These are phyloP conservation scores for Silvanus unidentatus DNA, from an alignment of 2,888 invertebrate species.

Conservation along the genomic window DNA sequence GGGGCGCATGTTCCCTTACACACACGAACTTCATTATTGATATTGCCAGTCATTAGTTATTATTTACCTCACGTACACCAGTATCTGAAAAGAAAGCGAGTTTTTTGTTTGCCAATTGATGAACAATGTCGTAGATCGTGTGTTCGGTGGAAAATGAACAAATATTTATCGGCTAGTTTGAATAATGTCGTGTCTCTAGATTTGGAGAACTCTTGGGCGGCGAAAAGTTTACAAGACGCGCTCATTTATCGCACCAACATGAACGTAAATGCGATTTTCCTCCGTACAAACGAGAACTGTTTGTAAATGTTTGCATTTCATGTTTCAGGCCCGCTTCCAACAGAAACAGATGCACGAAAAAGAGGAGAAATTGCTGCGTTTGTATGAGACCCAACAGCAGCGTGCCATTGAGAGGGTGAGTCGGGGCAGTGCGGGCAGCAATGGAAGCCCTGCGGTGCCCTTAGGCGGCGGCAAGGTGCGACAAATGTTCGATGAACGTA, in stretches of 20 bases:
- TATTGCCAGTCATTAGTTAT: slow-evolving; percentile 18
- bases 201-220: slow-evolving; percentile 55
- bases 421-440: slow-evolving; percentile 49
- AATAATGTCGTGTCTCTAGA: slow-evolving; percentile 49
- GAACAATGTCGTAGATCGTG: too few species aligned
- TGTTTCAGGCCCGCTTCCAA: slow-evolving; percentile 72
- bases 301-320: too few species aligned
- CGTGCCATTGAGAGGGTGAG: slow-evolving; percentile 56
- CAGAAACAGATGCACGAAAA: slow-evolving; percentile 77
- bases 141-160: slow-evolving; percentile 31
- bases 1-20: slow-evolving; percentile 24
- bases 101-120: too few species aligned
- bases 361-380: slow-evolving; percentile 67
- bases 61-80: slow-evolving; percentile 9
- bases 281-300: background rate
- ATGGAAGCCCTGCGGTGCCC: slow-evolving; percentile 32
- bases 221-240: slow-evolving; percentile 50
- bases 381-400: slow-evolving; percentile 64
- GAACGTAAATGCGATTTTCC: slow-evolving; percentile 13
- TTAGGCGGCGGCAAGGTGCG: slow-evolving; percentile 55
- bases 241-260: slow-evolving; percentile 31
- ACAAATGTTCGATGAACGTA: slow-evolving; percentile 80
- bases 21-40: background rate
- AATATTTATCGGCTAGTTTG: slow-evolving; percentile 37
- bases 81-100: too few species aligned